Evolutionary conservation across 2,888 invertebrate species (phyloP), one percentile per base, ranked within the genome.

Genomic region (Aphidius colemani): DNA sequence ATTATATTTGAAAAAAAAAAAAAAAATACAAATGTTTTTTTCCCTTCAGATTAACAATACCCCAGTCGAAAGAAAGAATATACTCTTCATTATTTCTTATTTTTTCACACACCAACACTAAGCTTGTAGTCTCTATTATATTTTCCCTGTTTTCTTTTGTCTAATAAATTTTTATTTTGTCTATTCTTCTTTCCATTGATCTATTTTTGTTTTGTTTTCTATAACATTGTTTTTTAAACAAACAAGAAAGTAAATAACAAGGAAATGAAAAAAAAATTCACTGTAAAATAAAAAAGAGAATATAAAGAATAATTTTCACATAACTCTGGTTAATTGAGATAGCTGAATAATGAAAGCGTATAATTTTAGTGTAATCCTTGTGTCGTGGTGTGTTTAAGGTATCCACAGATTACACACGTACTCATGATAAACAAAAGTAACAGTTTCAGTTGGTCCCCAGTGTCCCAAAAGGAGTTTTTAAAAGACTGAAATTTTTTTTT

Each of bases 311-410:
- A 46, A 57, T 57, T 57, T 40, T 18, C n/a, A 39, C 40, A 57
- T 57, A 46, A 46, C 45, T 57, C 46, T 39, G 45, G 46, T 61
- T 69, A 69, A 69, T 69, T 69, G 69, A 62, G 67, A 66, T 66
- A 67, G 63, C 65, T 53, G 61, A 50, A 44, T 62, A 61, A 49
- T 30, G 45, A 44, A 41, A 63, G 53, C 65, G 66, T 63, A 69
- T 65, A 69, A 67, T 69, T 69, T 69, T 66, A 63, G 61, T 61
- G 69, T 69, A 69, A 69, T 67, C 69, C 69, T 45, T 48, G 59
- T 63, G 60, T 63, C 58, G 66, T 58, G 66, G 69, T 65, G 57
- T 60, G 57, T 57, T 57, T 46, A 57, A 57, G 57, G 46, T 39
- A 57, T 57, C 57, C 46, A 18, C 30, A 46, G 45, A 57, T 46